phyloP scores from a whole-genome alignment of 2,888 invertebrate genomes.

The Drosophila nr. medialis region DNA sequence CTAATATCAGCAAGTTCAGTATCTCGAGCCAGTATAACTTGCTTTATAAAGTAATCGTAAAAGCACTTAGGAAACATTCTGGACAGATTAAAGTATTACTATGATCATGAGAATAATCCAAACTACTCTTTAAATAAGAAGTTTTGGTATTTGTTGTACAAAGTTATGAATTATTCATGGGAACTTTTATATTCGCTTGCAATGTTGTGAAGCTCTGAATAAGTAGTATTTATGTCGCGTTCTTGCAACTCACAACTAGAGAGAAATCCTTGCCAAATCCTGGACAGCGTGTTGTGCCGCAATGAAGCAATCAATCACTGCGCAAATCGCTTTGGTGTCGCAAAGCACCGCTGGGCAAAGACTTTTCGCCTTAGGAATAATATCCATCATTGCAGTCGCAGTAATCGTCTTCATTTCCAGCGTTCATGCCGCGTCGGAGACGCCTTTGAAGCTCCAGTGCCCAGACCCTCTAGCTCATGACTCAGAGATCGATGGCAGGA shows the following conservation, averaged over 20 bases:
- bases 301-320: constrained; percentile 79
- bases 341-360: constrained; percentile 81
- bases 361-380: constrained; percentile 81
- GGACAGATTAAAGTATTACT: neutral
- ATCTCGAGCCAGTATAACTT: neutral
- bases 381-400: constrained; percentile 77
- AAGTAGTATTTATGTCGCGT: constrained; percentile 62
- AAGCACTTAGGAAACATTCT: neutral
- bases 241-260: constrained; percentile 14
- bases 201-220: constrained; percentile 21
- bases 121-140: too few relatives aligned
- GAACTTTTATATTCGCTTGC: neutral
- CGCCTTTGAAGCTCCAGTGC: constrained; percentile 74
- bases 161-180: neutral
- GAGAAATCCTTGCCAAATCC: constrained; percentile 71
- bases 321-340: constrained; percentile 80
- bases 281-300: constrained; percentile 66
- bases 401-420: constrained; percentile 80
- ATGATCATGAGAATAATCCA: neutral
- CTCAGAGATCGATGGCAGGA: constrained; percentile 59
- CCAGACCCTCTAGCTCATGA: constrained; percentile 56
- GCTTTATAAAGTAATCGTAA: neutral
- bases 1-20: neutral
- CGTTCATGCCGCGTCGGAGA: constrained; percentile 74
- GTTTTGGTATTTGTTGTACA: neutral